phyloP scores from a whole-genome alignment of 2,113 vertebrate species.

The Sus scrofa region DNA sequence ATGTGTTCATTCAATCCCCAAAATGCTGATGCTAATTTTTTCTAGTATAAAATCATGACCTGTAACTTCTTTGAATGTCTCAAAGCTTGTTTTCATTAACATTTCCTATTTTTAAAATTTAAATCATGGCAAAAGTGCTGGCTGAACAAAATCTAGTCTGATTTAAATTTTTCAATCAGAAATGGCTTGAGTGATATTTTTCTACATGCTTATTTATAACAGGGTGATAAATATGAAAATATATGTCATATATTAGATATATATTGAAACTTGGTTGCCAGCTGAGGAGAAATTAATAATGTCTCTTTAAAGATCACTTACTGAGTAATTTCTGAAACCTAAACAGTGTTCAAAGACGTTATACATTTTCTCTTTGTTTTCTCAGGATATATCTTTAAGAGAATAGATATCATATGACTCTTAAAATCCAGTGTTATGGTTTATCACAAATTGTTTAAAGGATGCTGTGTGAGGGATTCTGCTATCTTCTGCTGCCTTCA shows the following conservation, averaged over 20 bases:
- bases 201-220: background rate
- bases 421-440: background rate
- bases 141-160: background rate
- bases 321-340: background rate
- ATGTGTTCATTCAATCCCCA: background rate
- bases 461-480: background rate
- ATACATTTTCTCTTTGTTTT: background rate
- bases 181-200: slow-evolving; percentile 4
- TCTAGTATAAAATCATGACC: background rate
- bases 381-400: slow-evolving; percentile 6
- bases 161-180: slow-evolving; percentile 30
- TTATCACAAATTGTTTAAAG: slow-evolving; percentile 22
- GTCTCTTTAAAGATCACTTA: background rate
- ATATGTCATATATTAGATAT: background rate
- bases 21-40: background rate
- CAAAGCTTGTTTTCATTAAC: slow-evolving; percentile 10
- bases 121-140: background rate
- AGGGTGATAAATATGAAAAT: background rate
- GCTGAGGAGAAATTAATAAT: background rate
- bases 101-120: slow-evolving; percentile 19
- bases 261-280: background rate
- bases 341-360: background rate
- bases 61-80: background rate
- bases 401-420: background rate
- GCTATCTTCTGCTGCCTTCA: background rate